Percentiles rank a stretch among this genome's conserved stretches.
Conservation (phyloP, 2,797 vertebrate genomes). For the Ammospiza maritima region DNA sequence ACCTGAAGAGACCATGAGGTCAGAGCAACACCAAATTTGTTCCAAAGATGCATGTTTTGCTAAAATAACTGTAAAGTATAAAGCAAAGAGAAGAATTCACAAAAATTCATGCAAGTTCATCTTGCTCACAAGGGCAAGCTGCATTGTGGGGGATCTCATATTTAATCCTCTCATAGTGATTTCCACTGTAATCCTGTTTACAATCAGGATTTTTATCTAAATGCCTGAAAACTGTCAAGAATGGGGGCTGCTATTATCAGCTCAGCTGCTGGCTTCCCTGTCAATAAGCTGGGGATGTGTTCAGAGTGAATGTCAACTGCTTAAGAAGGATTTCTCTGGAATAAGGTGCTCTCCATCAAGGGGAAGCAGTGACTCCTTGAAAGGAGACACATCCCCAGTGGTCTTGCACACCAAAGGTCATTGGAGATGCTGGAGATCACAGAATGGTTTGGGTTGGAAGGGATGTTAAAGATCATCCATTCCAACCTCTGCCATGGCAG, state of each 20-base stretch:
- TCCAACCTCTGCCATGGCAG: too few relatives aligned
- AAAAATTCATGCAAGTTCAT: not conserved
- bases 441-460: too few relatives aligned
- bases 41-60: not conserved
- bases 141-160: not conserved
- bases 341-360: not conserved
- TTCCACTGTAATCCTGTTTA: slow-evolving; percentile 47
- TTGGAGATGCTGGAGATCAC: not conserved
- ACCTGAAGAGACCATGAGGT: not conserved
- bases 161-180: slow-evolving; percentile 46
- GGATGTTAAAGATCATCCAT: too few relatives aligned
- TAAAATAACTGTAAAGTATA: not conserved
- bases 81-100: not conserved
- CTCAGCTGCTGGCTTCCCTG: slow-evolving; percentile 4
- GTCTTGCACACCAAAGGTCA: not conserved
- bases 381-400: not conserved
- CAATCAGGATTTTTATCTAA: slow-evolving; percentile 52
- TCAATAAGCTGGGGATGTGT: not conserved
- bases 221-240: slow-evolving; percentile 34
- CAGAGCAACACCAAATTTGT: not conserved
- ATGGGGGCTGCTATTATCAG: not conserved
- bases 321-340: not conserved
- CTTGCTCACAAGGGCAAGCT: slow-evolving; percentile 1
- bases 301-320: not conserved
- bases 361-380: not conserved